Base-by-base conservation (phyloP, 2,113 vertebrate species). In the Sialia sialis region DNA sequence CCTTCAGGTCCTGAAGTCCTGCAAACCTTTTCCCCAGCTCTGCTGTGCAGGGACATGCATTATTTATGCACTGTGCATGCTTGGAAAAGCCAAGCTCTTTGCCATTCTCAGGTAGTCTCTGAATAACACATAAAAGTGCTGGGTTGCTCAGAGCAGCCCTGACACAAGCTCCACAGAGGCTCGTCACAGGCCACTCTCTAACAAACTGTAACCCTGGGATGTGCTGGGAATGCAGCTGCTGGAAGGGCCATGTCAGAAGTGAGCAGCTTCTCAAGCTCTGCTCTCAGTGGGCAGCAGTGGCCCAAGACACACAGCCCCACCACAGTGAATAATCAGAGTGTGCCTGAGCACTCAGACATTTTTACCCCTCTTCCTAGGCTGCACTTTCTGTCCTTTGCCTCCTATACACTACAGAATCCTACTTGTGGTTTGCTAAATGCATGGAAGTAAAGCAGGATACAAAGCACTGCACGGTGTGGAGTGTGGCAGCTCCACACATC, bases 251-350 rank as follows among this genome's bases (percentile, higher is more conserved):
- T 1, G 1, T 7, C 1, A 1, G 54, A 44, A 55, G 43, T 0
- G 4, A 87, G 70, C 34, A 49, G 51, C 69, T 69, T 80, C 55
- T 18, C 22, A 52, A 32, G 36, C 18, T 43, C 58, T 85, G 43
- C 39, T 72, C 15, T 39, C 27, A 1, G 20, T 0, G 0, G 27
- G 26, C 58, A 44, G 29, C 0, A 0, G 22, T 22, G 26, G n/a
- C 59, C 66, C 10, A 26, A 32, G 36, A 29, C 2, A 1, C 10
- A 16, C 23, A 56, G 41, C 51, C 27, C 25, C n/a, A 20, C 25
- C 44, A 58, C 56, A 29, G 39, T 4, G 19, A 63, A 78, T 43
- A 72, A 44, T 32, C 62, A 72, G 55, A 56, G n/a, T 6, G 29
- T 5, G 4, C 30, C 43, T 66, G 46, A 88, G 34, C 29, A 12